Evolutionary conservation across 2,113 vertebrate genomes (phyloP), one percentile per base, ranked within the genome.

Genomic region (Suncus etruscus): DNA sequence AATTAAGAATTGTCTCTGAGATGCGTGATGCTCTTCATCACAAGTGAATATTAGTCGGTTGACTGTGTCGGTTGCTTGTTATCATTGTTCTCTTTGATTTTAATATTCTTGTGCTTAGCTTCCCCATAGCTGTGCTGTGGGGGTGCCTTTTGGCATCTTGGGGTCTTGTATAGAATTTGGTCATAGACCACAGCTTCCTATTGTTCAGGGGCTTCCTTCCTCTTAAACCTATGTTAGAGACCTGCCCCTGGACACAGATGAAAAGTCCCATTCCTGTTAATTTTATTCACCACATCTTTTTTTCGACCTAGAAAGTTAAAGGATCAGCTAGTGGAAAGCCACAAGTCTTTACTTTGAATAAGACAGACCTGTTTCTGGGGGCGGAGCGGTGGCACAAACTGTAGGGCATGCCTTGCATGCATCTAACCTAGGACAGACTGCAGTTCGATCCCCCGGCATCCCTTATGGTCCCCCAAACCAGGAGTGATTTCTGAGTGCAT

Each of bases 21-120:
- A 86, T 81, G 7, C 61, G 3, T 50, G 29, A 11, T 69, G 29
- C 76, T 93, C 89, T 92, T 84, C 45, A 8, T n/a, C 92, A 74
- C 84, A 45, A 76, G 32, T 31, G 58, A 61, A 20, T 61, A 20
- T 61, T 61, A 16, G 51, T 9, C 18, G 70, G 66, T 58, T 31
- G 75, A 0, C 16, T 50, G 54, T 18, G 9, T 78, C 12, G 85
- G 32, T 31, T 54, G 14, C 47, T 70, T 54, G 31, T 66, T 76
- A 27, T 48, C 61, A 16, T 39, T 65, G 61, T 47, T 80, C 29
- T 61, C n/a, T 84, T 88, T 78, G 65, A 22, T 78, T 63, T 74
- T 76, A 91, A 10, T 72, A 69, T 25, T 94, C 11, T 22, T 73
- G 1, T 1, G 4, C 63, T 65, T 91, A 39, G 75, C n/a, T 83